These are phyloP conservation scores for Sturnira hondurensis DNA, from an alignment of 2,113 vertebrate genomes.

Conservation along the genomic window DNA sequence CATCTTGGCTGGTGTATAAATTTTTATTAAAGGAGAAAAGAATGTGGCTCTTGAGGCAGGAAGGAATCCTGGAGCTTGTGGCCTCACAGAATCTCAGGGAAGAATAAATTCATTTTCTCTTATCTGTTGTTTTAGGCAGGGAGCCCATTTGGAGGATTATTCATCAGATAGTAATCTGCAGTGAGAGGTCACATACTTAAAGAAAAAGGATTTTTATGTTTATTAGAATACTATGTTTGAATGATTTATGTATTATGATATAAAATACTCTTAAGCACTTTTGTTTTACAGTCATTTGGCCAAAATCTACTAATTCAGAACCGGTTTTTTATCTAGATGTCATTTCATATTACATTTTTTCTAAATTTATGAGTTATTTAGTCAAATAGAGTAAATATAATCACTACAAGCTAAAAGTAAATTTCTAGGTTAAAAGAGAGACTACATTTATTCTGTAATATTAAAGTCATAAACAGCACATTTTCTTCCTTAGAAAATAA, in stretches of 20 bases:
- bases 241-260: neutral
- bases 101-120: neutral
- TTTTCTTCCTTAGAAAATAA: neutral
- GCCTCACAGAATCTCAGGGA: neutral
- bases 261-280: neutral
- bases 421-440: neutral
- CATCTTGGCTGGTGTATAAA: neutral
- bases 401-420: neutral
- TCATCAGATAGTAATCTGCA: neutral
- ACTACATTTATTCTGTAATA: neutral
- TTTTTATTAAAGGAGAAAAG: neutral
- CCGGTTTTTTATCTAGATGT: neutral
- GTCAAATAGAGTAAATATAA: neutral
- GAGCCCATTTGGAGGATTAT: neutral
- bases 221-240: neutral
- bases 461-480: neutral
- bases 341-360: neutral
- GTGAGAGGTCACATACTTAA: neutral
- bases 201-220: neutral
- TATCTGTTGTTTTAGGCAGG: neutral
- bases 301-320: conserved; percentile 8
- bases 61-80: neutral
- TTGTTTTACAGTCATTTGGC: neutral
- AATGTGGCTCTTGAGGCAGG: neutral
- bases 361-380: neutral